Evolutionary conservation across 1,140 invertebrate genomes (phyloP), one percentile per base, ranked within the genome.

Genomic region (Phenacoccus solenopsis): DNA sequence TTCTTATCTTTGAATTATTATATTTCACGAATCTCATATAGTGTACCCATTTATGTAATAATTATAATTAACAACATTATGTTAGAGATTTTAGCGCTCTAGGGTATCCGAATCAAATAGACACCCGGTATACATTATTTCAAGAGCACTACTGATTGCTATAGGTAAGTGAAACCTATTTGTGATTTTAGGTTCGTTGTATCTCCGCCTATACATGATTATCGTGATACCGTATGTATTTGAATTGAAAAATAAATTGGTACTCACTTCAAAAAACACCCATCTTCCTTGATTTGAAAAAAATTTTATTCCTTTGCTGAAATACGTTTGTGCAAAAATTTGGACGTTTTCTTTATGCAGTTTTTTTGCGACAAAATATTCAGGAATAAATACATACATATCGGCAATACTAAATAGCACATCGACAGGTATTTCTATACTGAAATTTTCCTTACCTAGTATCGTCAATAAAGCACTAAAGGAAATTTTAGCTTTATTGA

Each of bases 201-300:
- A 10, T 38, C 32, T 10, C 9, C 32, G 32, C 9, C 9, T n/a
- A 38, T 38, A 38, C 9, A 38, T 38, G 9, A n/a, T 38, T 38
- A 10, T n/a, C n/a, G 32, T 38, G n/a, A n/a, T 38, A 38, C 32
- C 32, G n/a, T n/a, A n/a, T 10, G 9, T n/a, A 10, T 38, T n/a
- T 38, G 9, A 38, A 38, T 10, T 9, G 9, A 10, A 38, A 38
- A 38, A 38, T n/a, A 9, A n/a, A 9, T 38, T 38, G 9, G 32
- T n/a, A 64, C 59, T 64, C 25, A 64, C 59, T 27, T 24, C 21
- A 10, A 22, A 64, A 27, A 25, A 64, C 12, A 64, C 25, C 59
- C 59, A 64, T 64, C 25, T 64, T 64, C 59, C 59, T 24, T 64
- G 59, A 25, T 24, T 64, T 13, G 59, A 64, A 27, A 64, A 64